phyloP scores from a whole-genome alignment of 2,113 vertebrate species.

The Lonchura striata region DNA sequence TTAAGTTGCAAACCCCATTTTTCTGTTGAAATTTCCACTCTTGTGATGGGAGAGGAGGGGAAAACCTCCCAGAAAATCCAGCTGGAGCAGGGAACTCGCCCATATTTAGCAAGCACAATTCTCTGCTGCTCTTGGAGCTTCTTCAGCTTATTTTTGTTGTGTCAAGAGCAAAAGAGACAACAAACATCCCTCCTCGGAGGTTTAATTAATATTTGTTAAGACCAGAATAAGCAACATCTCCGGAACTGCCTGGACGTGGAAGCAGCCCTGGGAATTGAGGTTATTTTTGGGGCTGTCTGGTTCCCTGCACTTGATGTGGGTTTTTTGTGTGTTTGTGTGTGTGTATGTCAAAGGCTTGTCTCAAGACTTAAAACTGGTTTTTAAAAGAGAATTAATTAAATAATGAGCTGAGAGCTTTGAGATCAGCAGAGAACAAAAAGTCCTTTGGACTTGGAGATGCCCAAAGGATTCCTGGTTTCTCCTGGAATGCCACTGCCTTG shows the following conservation, averaged over 20 bases:
- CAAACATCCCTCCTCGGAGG: constrained; percentile 9
- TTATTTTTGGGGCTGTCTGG: constrained; percentile 27
- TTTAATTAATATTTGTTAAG: constrained; percentile 20
- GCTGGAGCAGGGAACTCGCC: not conserved
- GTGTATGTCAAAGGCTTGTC: not conserved
- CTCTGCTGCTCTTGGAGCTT: not conserved
- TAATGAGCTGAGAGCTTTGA: not conserved
- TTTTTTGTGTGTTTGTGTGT: not conserved
- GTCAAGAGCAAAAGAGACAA: constrained; percentile 10
- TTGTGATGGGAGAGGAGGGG: not conserved
- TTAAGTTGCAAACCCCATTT: fast-evolving
- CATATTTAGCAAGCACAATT: not conserved
- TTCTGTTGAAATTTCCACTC: not conserved
- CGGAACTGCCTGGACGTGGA: not conserved
- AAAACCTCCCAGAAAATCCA: not conserved
- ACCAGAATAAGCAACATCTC: not conserved
- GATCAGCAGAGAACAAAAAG: not conserved
- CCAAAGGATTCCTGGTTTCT: not conserved
- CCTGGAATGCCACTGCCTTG: not conserved
- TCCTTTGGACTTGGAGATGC: not conserved
- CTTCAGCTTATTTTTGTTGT: not conserved
- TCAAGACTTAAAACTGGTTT: not conserved
- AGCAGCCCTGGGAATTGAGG: not conserved
- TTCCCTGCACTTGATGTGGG: constrained; percentile 16
- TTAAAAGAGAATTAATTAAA: not conserved